Percentiles rank a stretch among this genome's conserved stretches.
These are phyloP conservation scores for Pycnonotus jocosus DNA, from an alignment of 2,113 vertebrate species.

Conservation along the genomic window DNA sequence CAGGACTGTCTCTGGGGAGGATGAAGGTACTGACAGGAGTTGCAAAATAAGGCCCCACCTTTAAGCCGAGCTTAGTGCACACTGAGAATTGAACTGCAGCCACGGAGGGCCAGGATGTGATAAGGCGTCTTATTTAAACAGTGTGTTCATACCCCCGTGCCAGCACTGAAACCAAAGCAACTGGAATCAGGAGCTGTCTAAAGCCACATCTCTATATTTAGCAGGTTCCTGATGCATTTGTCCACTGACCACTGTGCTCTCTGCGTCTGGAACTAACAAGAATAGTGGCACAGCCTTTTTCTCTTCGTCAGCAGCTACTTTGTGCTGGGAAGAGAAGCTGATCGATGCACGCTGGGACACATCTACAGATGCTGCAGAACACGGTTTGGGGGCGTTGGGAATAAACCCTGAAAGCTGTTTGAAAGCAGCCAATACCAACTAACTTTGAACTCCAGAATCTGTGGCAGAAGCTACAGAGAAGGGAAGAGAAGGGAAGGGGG, in stretches of 20 bases:
- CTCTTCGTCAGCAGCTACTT: neutral
- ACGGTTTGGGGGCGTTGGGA: accelerated
- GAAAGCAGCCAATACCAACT: neutral
- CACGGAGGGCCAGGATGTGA: neutral
- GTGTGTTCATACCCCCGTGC: neutral
- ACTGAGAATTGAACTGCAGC: neutral
- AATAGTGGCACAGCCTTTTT: neutral
- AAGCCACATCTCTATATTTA: slow-evolving; percentile 38
- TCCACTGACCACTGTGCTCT: neutral
- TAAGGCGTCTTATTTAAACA: slow-evolving; percentile 20
- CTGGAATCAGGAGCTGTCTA: slow-evolving; percentile 1
- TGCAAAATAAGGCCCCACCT: slow-evolving; percentile 1
- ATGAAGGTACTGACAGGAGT: neutral
- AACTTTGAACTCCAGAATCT: neutral
- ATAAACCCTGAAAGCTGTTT: neutral
- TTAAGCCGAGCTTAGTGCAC: neutral
- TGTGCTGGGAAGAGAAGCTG: neutral
- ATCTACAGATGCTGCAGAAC: neutral
- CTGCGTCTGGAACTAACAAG: neutral
- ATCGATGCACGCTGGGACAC: neutral
- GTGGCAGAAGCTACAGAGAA: neutral
- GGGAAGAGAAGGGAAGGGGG: neutral
- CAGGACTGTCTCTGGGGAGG: neutral
- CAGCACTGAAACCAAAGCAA: slow-evolving; percentile 52
- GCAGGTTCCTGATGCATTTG: neutral